Percentiles rank a stretch among this genome's conserved stretches.
Evolutionary conservation across 37 sponge, comb jelly and placozoan species (phyloP).

Genomic region (Bolinopsis microptera): DNA sequence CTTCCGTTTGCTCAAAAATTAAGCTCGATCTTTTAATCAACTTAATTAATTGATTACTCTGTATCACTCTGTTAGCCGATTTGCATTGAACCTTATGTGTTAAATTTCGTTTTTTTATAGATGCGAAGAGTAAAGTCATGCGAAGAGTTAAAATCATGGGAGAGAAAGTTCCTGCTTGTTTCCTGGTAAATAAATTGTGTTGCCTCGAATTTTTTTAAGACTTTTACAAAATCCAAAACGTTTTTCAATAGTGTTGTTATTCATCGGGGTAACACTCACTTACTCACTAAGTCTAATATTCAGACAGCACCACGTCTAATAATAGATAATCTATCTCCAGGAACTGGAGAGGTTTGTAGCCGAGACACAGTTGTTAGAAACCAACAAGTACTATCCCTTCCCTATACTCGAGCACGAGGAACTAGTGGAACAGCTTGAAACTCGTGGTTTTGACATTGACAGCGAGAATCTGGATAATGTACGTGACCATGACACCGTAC

Average conservation of each 20-base stretch:
- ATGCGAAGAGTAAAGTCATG: background rate
- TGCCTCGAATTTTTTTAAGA: background rate
- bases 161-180: conserved; percentile 59
- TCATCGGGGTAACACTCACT: no score
- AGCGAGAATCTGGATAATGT: conserved; percentile 46
- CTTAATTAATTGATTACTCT: no score
- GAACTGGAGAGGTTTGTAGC: conserved; percentile 45
- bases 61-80: no score
- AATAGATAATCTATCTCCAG: no score
- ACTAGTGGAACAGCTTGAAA: background rate
- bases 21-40: background rate
- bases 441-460: background rate
- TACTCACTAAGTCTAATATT: no score
- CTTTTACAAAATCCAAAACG: no score
- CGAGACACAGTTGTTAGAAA: background rate
- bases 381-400: conserved; percentile 64
- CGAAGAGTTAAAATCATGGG: conserved; percentile 41
- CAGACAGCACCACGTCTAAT: no score
- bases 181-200: background rate
- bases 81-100: no score
- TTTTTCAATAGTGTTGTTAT: no score
- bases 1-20: background rate
- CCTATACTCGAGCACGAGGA: conserved; percentile 31
- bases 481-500: background rate
- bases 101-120: no score